Conservation (phyloP, 2,113 vertebrate genomes). For the Chlorodrepanis virens region DNA sequence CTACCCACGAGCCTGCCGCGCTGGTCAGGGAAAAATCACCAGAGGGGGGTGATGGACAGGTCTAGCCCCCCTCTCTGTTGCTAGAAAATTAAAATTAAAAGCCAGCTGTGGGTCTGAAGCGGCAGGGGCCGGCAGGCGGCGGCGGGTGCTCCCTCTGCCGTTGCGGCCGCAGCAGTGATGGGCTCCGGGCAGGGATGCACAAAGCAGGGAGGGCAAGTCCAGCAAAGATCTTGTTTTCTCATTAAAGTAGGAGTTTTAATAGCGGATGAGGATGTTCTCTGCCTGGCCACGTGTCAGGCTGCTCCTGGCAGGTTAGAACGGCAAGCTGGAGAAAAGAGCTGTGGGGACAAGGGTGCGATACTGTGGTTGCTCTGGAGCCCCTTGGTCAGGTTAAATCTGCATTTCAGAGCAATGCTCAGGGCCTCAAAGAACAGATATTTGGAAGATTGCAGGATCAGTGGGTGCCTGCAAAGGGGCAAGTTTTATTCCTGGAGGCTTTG, state of each 20-base stretch:
- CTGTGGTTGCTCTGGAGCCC: not conserved
- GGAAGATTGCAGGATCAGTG: not conserved
- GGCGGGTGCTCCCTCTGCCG: conserved; percentile 50
- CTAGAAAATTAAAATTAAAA: not conserved
- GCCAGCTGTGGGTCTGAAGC: not conserved
- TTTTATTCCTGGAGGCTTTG: not conserved
- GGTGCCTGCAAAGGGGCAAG: not conserved
- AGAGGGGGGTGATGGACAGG: not conserved
- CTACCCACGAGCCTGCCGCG: not conserved
- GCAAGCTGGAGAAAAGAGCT: not conserved
- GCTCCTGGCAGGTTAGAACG: not conserved
- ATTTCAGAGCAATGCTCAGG: not conserved
- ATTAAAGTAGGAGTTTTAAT: not conserved
- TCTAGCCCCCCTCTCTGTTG: not conserved
- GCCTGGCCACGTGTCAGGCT: not conserved
- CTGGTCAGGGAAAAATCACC: not conserved
- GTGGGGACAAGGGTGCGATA: accelerated
- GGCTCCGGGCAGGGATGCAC: accelerated
- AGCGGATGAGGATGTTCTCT: not conserved
- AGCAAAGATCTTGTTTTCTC: not conserved
- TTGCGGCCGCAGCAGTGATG: not conserved
- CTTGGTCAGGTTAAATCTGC: not conserved
- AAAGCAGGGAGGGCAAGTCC: not conserved
- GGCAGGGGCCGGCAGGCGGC: not conserved
- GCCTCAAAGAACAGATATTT: not conserved